Percentiles rank a stretch among this genome's conserved stretches.
Conservation (phyloP, 2,797 vertebrate species). For the Borostomias antarcticus region DNA sequence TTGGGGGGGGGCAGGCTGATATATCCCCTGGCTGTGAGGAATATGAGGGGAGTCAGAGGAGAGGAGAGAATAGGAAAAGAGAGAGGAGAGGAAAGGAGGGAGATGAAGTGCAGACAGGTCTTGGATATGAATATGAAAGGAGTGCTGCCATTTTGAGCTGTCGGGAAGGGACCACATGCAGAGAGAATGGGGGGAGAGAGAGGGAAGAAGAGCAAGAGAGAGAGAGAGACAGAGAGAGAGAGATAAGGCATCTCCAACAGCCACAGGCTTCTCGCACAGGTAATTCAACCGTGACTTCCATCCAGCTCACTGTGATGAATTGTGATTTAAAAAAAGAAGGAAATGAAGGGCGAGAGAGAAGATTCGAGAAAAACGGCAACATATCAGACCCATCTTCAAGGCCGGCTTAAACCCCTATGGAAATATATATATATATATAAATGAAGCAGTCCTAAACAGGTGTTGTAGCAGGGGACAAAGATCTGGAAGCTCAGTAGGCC, state of each 20-base stretch:
- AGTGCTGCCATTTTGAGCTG: constrained; percentile 47
- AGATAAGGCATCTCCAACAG: constrained; percentile 38
- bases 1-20: background rate
- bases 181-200: background rate
- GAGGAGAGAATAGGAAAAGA: background rate
- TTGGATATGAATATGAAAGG: background rate
- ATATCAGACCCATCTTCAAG: constrained; percentile 4
- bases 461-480: too few species aligned
- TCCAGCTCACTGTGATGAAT: constrained; percentile 1
- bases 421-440: constrained; percentile 19
- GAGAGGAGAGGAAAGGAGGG: constrained; percentile 11
- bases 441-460: too few species aligned
- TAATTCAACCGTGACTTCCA: constrained; percentile 41
- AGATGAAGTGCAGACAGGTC: background rate
- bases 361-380: constrained; percentile 14
- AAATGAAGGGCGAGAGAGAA: too few species aligned
- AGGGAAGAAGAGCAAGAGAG: constrained; percentile 1
- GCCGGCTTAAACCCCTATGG: constrained; percentile 16
- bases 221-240: constrained; percentile 1
- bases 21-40: background rate
- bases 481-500: too few species aligned
- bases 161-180: constrained; percentile 41
- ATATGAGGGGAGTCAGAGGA: background rate
- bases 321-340: constrained; percentile 14
- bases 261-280: constrained; percentile 24